A percentile compares a stretch with the other conserved stretches of the same genome.
Conservation (phyloP, 2,888 invertebrate species). For the Luperina nickerlii region DNA sequence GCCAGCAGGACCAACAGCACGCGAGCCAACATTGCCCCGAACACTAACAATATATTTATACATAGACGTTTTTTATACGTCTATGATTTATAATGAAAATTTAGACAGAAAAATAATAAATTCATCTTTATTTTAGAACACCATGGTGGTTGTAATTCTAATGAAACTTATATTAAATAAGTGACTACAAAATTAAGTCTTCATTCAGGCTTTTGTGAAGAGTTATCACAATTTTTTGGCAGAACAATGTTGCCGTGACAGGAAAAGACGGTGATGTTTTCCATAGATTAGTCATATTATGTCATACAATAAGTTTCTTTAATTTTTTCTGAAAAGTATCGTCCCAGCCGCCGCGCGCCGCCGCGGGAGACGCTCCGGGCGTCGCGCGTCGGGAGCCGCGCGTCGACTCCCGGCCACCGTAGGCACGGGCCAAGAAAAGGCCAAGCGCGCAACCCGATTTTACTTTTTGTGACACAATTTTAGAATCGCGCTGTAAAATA, state of each 20-base stretch:
- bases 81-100: not conserved
- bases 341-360: too few species aligned
- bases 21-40: constrained; percentile 6
- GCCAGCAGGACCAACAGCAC: constrained; percentile 20
- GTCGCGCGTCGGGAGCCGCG: too few species aligned
- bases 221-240: not conserved
- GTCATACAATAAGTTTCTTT: not conserved
- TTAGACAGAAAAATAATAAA: not conserved
- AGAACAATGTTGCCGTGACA: not conserved
- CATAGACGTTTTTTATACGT: not conserved
- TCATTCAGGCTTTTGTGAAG: constrained; percentile 1
- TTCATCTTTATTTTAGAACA: not conserved
- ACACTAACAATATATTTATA: not conserved
- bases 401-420: too few species aligned
- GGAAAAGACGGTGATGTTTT: not conserved
- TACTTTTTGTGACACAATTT: too few species aligned
- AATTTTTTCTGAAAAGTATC: not conserved
- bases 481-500: too few species aligned
- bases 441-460: too few species aligned
- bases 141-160: not conserved
- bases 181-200: not conserved
- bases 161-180: not conserved
- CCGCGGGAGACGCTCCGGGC: too few species aligned
- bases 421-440: too few species aligned
- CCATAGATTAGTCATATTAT: not conserved